These are phyloP conservation scores for Iselma pallidipennis DNA, from an alignment of 2,888 invertebrate genomes.

Conservation along the genomic window DNA sequence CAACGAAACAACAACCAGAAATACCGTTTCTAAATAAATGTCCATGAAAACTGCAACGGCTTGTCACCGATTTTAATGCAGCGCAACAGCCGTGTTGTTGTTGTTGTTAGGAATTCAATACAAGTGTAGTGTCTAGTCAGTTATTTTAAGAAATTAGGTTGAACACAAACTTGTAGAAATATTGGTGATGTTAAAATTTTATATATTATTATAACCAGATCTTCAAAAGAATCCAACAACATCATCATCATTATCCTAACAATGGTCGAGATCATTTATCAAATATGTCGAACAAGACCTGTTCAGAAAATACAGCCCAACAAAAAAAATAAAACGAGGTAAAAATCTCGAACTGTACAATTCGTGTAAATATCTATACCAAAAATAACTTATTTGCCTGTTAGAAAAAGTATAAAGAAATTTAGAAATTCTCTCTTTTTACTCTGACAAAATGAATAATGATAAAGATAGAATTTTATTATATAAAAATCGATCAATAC, in stretches of 20 bases:
- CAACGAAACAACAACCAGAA: no score
- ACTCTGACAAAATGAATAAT: no score
- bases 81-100: no score
- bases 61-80: no score
- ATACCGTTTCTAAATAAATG: no score
- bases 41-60: no score
- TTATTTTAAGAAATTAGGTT: neutral
- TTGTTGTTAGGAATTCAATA: no score
- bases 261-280: neutral
- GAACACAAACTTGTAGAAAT: no score
- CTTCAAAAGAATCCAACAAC: neutral
- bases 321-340: neutral
- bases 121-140: neutral
- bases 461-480: neutral
- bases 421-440: no score
- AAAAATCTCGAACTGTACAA: neutral
- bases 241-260: neutral
- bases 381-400: neutral
- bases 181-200: neutral
- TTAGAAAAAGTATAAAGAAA: no score
- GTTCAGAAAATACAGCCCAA: neutral
- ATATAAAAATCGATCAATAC: no score
- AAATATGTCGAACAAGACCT: neutral
- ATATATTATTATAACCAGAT: no score
- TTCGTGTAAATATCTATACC: neutral